These are phyloP conservation scores for Sminthurides bifidus DNA, from an alignment of 1,140 invertebrate species.

Conservation along the genomic window DNA sequence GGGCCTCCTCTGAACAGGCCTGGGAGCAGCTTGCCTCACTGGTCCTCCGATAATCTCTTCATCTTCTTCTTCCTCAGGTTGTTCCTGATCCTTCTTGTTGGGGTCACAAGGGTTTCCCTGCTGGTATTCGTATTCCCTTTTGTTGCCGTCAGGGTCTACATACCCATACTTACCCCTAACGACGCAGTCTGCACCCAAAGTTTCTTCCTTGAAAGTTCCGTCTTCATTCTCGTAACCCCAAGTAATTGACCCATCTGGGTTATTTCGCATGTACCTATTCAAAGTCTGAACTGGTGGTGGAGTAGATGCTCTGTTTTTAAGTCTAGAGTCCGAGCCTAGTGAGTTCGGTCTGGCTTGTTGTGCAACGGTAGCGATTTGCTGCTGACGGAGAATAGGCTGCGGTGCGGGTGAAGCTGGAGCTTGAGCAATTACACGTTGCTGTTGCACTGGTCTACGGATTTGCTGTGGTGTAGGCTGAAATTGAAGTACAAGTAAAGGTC, in stretches of 20 bases:
- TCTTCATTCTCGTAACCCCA: constrained; percentile 78
- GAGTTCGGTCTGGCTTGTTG: constrained; percentile 1
- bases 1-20: constrained; percentile 16
- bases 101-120: constrained; percentile 31
- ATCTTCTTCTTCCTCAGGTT: constrained; percentile 27
- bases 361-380: not conserved
- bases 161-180: constrained; percentile 71
- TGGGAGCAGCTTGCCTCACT: constrained; percentile 7
- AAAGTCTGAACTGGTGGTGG: constrained; percentile 29
- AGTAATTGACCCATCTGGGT: constrained; percentile 65
- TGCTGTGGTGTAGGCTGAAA: not conserved
- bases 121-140: constrained; percentile 31
- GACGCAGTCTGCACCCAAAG: constrained; percentile 57
- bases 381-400: constrained; percentile 9
- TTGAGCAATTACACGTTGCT: not conserved
- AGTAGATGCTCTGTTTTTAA: constrained; percentile 16
- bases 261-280: constrained; percentile 55
- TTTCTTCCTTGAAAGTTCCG: constrained; percentile 60
- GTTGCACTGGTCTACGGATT: constrained; percentile 5
- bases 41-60: constrained; percentile 21
- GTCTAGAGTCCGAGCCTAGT: constrained; percentile 1
- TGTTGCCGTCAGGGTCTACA: constrained; percentile 61
- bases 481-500: not conserved
- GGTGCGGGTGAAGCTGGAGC: not conserved
- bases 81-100: constrained; percentile 26